Percentiles rank a stretch among this genome's conserved stretches.
Conservation (phyloP, 92 coral and sea anemone genomes). For the Porites divaricata region DNA sequence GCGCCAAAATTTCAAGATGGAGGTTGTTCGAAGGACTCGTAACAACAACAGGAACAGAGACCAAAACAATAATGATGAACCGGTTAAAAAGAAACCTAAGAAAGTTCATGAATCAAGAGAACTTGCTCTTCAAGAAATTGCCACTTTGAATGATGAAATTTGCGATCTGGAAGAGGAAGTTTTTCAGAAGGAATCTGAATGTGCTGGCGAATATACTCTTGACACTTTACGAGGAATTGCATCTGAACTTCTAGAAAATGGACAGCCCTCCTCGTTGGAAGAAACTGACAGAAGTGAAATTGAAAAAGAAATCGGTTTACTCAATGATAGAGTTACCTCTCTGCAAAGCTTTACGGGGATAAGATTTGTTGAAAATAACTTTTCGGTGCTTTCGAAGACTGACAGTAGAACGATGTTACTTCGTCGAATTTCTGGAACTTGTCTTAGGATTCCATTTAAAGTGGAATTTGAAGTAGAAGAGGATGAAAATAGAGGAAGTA, state of each 20-base stretch:
- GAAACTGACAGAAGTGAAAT: constrained; percentile 20
- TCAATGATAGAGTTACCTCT: constrained; percentile 49
- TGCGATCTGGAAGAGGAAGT: constrained; percentile 65
- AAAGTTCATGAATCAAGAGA: constrained; percentile 46
- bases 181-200: constrained; percentile 56
- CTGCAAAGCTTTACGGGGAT: constrained; percentile 73
- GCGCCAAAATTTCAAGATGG: constrained; percentile 78
- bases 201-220: constrained; percentile 33
- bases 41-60: background rate
- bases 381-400: constrained; percentile 36
- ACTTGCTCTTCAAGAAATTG: constrained; percentile 65
- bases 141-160: constrained; percentile 69
- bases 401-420: constrained; percentile 38
- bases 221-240: constrained; percentile 54
- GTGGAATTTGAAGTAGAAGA: constrained; percentile 83
- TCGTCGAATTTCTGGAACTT: constrained; percentile 79
- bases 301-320: constrained; percentile 36
- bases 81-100: constrained; percentile 49
- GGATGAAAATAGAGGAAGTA: constrained; percentile 21
- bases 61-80: constrained; percentile 30
- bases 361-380: constrained; percentile 50
- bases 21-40: constrained; percentile 52
- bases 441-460: constrained; percentile 70
- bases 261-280: constrained; percentile 37
- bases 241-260: constrained; percentile 30